Conservation (phyloP, 1,140 invertebrate genomes). For the Procambarus clarkii region DNA sequence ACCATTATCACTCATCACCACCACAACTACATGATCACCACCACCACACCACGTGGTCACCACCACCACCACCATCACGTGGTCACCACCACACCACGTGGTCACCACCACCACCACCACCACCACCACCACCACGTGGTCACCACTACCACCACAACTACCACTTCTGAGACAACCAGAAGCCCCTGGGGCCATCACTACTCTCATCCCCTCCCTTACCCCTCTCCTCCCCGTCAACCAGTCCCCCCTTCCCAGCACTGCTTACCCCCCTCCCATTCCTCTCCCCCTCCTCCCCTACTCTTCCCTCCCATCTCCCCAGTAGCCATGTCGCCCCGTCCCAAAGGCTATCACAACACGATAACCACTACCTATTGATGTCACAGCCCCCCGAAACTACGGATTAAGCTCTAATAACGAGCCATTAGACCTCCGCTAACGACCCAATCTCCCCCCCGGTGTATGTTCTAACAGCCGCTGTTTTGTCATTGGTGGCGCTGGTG, state of each 20-base stretch:
- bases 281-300: neutral
- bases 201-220: too few species aligned
- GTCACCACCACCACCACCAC: too few species aligned
- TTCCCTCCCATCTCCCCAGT: neutral
- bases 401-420: conserved; percentile 34
- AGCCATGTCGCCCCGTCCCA: neutral
- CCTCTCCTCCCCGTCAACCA: neutral
- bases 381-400: conserved; percentile 26
- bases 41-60: too few species aligned
- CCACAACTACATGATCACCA: too few species aligned
- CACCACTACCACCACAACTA: too few species aligned
- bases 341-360: neutral
- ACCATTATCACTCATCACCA: too few species aligned
- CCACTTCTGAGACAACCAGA: too few species aligned
- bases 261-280: neutral
- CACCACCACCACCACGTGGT: too few species aligned
- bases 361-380: conserved; percentile 42
- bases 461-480: neutral
- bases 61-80: too few species aligned
- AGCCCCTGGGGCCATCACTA: too few species aligned
- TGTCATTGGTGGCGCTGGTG: neutral
- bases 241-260: neutral
- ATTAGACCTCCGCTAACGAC: conserved; percentile 21
- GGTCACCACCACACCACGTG: too few species aligned
- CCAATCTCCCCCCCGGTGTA: neutral